A percentile compares a stretch with the other conserved stretches of the same genome.
These are phyloP conservation scores for Caenorhabditis remanei DNA, from an alignment of 1,140 invertebrate genomes.

Conservation along the genomic window DNA sequence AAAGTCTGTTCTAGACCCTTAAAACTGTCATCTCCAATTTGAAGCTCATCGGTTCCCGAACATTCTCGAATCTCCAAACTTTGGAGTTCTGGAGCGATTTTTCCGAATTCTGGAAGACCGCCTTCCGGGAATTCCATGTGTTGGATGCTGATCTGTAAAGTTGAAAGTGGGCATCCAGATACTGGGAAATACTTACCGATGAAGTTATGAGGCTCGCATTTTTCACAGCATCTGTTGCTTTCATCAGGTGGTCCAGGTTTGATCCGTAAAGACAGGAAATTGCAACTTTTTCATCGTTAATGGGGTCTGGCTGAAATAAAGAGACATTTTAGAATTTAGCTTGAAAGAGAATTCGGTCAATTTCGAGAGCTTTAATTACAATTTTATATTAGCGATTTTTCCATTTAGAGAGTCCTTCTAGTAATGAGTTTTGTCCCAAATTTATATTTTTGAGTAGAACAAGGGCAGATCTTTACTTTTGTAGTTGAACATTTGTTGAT, in stretches of 20 bases:
- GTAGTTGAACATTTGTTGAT: too few species aligned
- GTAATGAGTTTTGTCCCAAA: too few species aligned
- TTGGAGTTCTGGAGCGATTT: constrained; percentile 47
- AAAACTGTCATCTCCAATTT: constrained; percentile 45
- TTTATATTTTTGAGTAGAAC: too few species aligned
- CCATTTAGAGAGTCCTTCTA: too few species aligned
- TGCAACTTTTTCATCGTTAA: constrained; percentile 9
- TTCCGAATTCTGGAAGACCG: constrained; percentile 48
- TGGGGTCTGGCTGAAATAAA: constrained; percentile 15
- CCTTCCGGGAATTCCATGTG: constrained; percentile 63
- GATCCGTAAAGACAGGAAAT: constrained; percentile 64
- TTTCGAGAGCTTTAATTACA: too few species aligned
- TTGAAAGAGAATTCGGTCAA: not conserved
- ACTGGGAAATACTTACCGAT: constrained; percentile 14
- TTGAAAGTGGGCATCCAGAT: not conserved
- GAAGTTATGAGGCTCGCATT: constrained; percentile 53
- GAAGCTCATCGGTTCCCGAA: constrained; percentile 16
- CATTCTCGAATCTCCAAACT: constrained; percentile 63
- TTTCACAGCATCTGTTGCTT: constrained; percentile 57
- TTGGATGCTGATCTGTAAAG: constrained; percentile 62
- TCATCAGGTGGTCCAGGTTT: constrained; percentile 56
- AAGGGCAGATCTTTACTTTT: too few species aligned
- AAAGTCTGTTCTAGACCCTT: constrained; percentile 60
- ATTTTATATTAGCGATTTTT: too few species aligned
- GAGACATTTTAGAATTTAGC: not conserved